Conservation (phyloP, 2,113 vertebrate species). For the Camarhynchus parvulus region DNA sequence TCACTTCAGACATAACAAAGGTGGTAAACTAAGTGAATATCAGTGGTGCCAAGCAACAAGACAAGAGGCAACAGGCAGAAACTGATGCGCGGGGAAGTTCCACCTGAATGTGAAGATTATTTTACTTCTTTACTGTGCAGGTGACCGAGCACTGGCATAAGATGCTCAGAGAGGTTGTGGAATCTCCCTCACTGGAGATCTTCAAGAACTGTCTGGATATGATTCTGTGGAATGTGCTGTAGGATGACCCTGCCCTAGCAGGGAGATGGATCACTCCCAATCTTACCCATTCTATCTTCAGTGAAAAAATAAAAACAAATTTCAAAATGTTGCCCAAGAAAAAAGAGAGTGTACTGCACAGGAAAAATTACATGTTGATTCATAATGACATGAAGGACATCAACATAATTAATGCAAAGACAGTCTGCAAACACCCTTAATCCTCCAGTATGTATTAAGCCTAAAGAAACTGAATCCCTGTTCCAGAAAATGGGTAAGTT, state of each 20-base stretch:
- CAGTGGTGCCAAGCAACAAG: accelerated
- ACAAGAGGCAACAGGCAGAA: neutral
- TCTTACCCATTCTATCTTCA: neutral
- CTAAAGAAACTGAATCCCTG: neutral
- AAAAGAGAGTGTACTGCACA: neutral
- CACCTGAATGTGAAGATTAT: neutral
- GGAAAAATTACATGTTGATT: neutral
- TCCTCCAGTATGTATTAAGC: neutral
- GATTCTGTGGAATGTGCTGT: neutral
- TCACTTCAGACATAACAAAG: neutral
- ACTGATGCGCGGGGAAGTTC: neutral
- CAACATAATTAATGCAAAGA: neutral
- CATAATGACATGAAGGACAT: neutral
- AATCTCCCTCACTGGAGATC: neutral
- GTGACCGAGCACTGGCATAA: accelerated
- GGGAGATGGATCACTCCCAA: neutral
- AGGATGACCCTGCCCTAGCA: neutral
- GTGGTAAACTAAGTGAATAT: neutral
- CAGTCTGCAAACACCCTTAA: neutral
- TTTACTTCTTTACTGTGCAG: neutral
- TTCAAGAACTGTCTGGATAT: neutral
- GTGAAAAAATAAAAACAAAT: neutral
- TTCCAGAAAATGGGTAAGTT: neutral
- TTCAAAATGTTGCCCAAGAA: neutral
- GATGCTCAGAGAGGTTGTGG: neutral